Evolutionary conservation across 2,888 invertebrate genomes (phyloP).

Genomic region (Cetonia aurata): DNA sequence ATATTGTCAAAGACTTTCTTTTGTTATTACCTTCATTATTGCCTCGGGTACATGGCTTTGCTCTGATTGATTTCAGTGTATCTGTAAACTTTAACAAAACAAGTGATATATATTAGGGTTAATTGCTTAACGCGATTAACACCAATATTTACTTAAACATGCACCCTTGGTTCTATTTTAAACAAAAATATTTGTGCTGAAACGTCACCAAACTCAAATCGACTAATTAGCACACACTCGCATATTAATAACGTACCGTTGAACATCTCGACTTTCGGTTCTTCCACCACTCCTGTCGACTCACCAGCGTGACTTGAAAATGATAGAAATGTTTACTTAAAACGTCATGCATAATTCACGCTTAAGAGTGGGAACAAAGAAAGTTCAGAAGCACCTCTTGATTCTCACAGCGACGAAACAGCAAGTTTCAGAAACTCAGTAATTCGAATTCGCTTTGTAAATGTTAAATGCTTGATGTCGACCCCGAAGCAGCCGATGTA

Average conservation of each 20-base stretch:
- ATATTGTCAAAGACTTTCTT: too few species aligned
- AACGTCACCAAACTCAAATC: too few species aligned
- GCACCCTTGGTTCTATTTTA: too few species aligned
- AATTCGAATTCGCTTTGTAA: constrained; percentile 29
- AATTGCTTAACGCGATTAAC: too few species aligned
- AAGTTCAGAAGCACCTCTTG: neutral
- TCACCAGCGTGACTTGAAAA: neutral
- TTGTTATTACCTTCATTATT: too few species aligned
- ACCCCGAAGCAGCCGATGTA: constrained; percentile 10
- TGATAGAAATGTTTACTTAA: constrained; percentile 2
- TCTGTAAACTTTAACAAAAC: too few species aligned
- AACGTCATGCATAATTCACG: constrained; percentile 22
- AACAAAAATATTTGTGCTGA: too few species aligned
- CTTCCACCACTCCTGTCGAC: neutral
- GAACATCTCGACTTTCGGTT: neutral
- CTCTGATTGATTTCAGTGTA: too few species aligned
- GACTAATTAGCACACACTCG: too few species aligned
- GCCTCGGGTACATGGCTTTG: too few species aligned
- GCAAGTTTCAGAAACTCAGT: constrained; percentile 38
- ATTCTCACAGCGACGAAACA: constrained; percentile 3
- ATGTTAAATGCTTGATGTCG: constrained; percentile 36
- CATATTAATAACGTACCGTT: neutral
- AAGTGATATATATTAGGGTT: too few species aligned
- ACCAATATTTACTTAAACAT: too few species aligned
- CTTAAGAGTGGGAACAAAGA: neutral